phyloP scores from a whole-genome alignment of 2,113 vertebrate genomes.

The Cygnus buccinator region DNA sequence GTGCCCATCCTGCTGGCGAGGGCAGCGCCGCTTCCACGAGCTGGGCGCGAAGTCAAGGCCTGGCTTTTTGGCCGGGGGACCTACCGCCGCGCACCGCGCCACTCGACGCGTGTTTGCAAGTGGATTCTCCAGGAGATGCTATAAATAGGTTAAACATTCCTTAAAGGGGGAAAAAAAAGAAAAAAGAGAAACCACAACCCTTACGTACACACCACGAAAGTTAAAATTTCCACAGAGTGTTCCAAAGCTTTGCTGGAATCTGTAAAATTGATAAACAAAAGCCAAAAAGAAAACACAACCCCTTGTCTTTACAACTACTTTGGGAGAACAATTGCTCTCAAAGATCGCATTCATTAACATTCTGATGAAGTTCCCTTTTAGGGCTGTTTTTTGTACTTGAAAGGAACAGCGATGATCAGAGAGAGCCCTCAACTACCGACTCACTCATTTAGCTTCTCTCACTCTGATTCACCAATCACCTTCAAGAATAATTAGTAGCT shows the following conservation, averaged over 20 bases:
- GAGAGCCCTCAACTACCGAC: constrained; percentile 66
- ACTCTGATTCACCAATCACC: constrained; percentile 73
- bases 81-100: not conserved
- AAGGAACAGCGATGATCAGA: constrained; percentile 68
- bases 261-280: constrained; percentile 52
- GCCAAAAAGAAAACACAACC: constrained; percentile 63
- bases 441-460: constrained; percentile 72
- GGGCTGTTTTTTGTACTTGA: constrained; percentile 69
- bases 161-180: not conserved
- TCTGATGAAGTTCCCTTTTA: constrained; percentile 74
- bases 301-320: constrained; percentile 61
- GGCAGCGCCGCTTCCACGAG: not conserved
- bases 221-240: not conserved
- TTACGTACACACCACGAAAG: not conserved
- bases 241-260: constrained; percentile 27
- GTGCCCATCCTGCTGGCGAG: not conserved
- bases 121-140: accelerated
- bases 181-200: not conserved
- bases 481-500: constrained; percentile 73
- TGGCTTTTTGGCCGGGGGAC: not conserved
- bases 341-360: constrained; percentile 72
- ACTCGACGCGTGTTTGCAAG: not conserved
- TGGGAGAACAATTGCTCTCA: constrained; percentile 67
- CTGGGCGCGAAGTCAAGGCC: not conserved
- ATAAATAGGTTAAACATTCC: not conserved